phyloP scores from a whole-genome alignment of 2,797 vertebrate species.

The Typhlichthys subterraneus region DNA sequence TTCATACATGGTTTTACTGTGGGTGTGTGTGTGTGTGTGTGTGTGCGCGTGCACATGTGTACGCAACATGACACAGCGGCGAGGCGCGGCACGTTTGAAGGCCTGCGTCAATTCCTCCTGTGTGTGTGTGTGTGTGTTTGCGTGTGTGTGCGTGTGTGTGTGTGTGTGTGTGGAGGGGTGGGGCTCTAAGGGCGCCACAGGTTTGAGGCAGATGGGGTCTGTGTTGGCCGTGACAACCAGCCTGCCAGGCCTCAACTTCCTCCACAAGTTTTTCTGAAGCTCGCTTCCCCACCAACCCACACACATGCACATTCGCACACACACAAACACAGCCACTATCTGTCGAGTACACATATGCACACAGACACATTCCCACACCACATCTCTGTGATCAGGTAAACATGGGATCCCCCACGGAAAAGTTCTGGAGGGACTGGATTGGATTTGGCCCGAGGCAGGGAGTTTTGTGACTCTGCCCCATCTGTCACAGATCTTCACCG shows the following conservation, averaged over 20 bases:
- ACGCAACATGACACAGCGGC: constrained; percentile 66
- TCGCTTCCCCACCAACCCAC: neutral
- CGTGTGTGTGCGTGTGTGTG: constrained; percentile 40
- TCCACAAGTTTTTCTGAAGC: constrained; percentile 80
- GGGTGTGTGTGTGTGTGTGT: constrained; percentile 46
- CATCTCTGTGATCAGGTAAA: constrained; percentile 93
- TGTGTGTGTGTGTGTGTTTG: constrained; percentile 84
- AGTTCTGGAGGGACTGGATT: constrained; percentile 73
- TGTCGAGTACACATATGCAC: neutral
- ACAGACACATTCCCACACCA: constrained; percentile 10
- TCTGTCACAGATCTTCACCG: constrained; percentile 93
- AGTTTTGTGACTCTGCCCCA: constrained; percentile 94
- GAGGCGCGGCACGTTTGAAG: constrained; percentile 43
- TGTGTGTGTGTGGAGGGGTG: constrained; percentile 50
- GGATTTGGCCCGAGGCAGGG: constrained; percentile 78
- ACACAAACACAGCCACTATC: constrained; percentile 14
- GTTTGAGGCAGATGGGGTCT: constrained; percentile 97
- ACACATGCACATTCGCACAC: constrained; percentile 1
- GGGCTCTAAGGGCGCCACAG: constrained; percentile 90
- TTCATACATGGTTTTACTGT: constrained; percentile 78
- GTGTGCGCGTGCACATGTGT: constrained; percentile 81
- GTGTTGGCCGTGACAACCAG: constrained; percentile 95
- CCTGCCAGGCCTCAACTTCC: constrained; percentile 91
- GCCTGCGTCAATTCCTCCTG: constrained; percentile 88
- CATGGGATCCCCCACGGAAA: constrained; percentile 91